Conservation (phyloP, 1,140 invertebrate species). For the Solenopsis fugax region DNA sequence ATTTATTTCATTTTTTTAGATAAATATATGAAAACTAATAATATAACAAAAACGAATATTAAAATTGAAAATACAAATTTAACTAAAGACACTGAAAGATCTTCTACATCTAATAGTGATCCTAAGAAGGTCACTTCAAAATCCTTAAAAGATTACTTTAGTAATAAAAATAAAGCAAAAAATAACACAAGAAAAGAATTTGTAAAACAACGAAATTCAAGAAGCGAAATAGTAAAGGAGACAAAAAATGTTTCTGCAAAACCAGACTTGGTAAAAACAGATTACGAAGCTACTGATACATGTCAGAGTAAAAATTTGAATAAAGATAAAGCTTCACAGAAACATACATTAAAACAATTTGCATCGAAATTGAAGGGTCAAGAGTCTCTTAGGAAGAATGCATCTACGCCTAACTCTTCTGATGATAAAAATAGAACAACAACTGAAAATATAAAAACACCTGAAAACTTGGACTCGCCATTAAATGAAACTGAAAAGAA, state of each 20-base stretch:
- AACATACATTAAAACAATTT: slow-evolving; percentile 16
- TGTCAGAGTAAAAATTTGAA: slow-evolving; percentile 6
- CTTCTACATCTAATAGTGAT: slow-evolving; percentile 25
- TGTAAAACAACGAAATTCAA: slow-evolving; percentile 56
- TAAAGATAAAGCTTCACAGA: background rate
- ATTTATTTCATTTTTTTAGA: slow-evolving; percentile 5
- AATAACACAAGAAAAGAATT: slow-evolving; percentile 70
- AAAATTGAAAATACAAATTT: slow-evolving; percentile 46
- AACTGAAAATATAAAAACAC: background rate
- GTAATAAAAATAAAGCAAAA: slow-evolving; percentile 48
- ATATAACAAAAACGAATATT: slow-evolving; percentile 38
- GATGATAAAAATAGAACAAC: slow-evolving; percentile 5
- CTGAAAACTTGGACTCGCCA: background rate
- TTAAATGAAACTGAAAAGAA: background rate
- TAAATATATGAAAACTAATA: background rate
- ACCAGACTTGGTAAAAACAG: background rate
- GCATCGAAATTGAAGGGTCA: background rate
- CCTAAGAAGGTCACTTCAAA: slow-evolving; percentile 36
- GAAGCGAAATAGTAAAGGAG: slow-evolving; percentile 53
- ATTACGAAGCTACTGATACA: slow-evolving; percentile 10
- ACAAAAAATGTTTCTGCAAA: slow-evolving; percentile 38
- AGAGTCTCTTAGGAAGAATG: background rate
- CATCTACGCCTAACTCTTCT: background rate
- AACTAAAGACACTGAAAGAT: slow-evolving; percentile 37
- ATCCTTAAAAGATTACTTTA: slow-evolving; percentile 32